phyloP scores from a whole-genome alignment of 2,797 vertebrate species.

The Eleutherodactylus coqui region DNA sequence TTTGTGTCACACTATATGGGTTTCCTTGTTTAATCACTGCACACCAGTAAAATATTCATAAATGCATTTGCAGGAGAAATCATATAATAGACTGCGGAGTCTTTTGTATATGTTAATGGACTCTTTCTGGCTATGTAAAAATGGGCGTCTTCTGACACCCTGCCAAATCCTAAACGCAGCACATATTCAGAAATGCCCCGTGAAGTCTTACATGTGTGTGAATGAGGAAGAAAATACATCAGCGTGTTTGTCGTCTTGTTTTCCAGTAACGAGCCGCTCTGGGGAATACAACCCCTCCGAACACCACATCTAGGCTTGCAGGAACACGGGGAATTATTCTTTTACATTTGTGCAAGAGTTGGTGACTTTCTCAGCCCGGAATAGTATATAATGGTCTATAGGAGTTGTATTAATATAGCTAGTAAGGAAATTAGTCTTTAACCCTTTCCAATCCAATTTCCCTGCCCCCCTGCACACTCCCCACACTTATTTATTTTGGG shows the following conservation, averaged over 20 bases:
- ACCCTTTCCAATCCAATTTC: too few relatives aligned
- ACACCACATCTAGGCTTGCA: not conserved
- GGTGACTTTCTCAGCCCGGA: not conserved
- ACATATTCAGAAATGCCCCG: not conserved
- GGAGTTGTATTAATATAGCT: too few relatives aligned
- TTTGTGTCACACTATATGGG: slow-evolving; percentile 38
- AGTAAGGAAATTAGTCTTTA: too few relatives aligned
- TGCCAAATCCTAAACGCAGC: not conserved
- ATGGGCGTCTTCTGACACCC: not conserved
- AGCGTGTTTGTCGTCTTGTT: too few relatives aligned
- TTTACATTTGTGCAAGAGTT: too few relatives aligned
- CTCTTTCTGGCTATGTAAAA: not conserved
- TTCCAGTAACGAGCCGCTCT: not conserved
- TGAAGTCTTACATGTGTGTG: not conserved
- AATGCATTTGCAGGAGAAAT: slow-evolving; percentile 18
- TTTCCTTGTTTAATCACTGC: slow-evolving; percentile 34
- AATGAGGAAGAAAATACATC: not conserved
- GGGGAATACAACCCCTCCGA: not conserved
- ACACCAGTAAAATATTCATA: slow-evolving; percentile 27
- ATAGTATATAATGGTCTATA: too few relatives aligned
- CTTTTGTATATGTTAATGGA: slow-evolving; percentile 5
- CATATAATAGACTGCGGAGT: not conserved
- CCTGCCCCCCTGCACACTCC: too few relatives aligned
- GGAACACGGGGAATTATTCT: too few relatives aligned
- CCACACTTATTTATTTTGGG: too few relatives aligned